These are phyloP conservation scores for Palloptera scutellata DNA, from an alignment of 2,888 invertebrate genomes.

Conservation along the genomic window DNA sequence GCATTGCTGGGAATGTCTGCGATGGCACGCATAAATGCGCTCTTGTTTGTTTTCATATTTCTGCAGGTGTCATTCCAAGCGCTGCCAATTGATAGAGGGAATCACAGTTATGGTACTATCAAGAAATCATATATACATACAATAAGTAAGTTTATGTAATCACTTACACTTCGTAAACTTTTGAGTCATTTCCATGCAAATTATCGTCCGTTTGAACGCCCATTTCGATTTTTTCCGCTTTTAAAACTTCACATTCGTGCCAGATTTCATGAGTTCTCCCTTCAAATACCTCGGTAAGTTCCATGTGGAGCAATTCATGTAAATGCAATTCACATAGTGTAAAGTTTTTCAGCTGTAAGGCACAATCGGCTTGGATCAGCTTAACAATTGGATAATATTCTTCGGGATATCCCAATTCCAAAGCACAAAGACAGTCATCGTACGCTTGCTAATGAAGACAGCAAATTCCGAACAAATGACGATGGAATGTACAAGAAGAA, in stretches of 20 bases:
- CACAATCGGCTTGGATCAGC: constrained; percentile 53
- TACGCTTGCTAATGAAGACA: constrained; percentile 45
- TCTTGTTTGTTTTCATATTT: constrained; percentile 41
- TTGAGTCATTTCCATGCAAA: constrained; percentile 32
- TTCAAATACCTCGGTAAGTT: constrained; percentile 50
- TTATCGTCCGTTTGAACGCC: constrained; percentile 50
- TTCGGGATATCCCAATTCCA: constrained; percentile 50
- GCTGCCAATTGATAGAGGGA: constrained; percentile 24
- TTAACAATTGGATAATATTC: constrained; percentile 49
- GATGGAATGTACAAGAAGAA: neutral
- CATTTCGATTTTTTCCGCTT: constrained; percentile 50
- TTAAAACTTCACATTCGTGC: constrained; percentile 50
- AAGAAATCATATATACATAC: neutral
- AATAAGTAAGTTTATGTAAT: neutral
- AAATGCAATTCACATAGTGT: constrained; percentile 49
- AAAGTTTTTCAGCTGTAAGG: constrained; percentile 53
- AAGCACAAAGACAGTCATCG: constrained; percentile 49
- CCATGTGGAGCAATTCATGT: constrained; percentile 50
- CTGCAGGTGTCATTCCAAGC: constrained; percentile 48
- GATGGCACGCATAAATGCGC: constrained; percentile 42
- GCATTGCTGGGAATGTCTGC: constrained; percentile 43
- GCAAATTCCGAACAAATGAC: neutral
- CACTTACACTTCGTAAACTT: constrained; percentile 50
- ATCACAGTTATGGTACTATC: neutral
- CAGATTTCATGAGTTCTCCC: constrained; percentile 49